Conservation (phyloP, 2,888 invertebrate species). For the Orthonevra nobilis region DNA sequence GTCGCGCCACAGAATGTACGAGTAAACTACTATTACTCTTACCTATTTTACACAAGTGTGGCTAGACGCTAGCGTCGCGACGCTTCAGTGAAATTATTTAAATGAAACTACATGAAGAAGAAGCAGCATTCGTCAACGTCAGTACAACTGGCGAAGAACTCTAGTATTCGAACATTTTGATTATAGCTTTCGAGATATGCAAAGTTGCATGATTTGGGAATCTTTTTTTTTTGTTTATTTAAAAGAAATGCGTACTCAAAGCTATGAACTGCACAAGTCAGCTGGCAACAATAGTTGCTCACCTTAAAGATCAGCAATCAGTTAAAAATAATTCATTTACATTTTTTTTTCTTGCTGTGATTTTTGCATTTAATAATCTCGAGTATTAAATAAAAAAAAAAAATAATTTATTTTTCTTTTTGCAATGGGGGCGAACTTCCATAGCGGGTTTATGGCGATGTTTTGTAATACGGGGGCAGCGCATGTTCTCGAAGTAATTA, state of each 20-base stretch:
- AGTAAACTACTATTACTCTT: no score
- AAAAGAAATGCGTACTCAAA: not conserved
- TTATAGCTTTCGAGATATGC: no score
- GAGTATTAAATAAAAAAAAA: slow-evolving; percentile 18
- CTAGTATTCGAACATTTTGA: slow-evolving; percentile 6
- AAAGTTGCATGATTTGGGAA: no score
- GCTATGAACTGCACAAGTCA: slow-evolving; percentile 1
- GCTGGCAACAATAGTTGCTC: slow-evolving; percentile 42
- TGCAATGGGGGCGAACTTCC: slow-evolving; percentile 52
- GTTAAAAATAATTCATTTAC: no score
- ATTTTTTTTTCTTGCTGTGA: slow-evolving; percentile 48
- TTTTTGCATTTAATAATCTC: slow-evolving; percentile 36
- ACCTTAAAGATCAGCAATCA: slow-evolving; percentile 63
- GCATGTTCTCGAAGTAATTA: slow-evolving; percentile 26
- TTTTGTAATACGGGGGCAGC: slow-evolving; percentile 34
- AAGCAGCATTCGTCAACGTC: slow-evolving; percentile 36
- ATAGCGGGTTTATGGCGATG: slow-evolving; percentile 24
- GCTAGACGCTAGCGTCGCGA: slow-evolving; percentile 27
- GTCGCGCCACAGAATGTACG: slow-evolving; percentile 20
- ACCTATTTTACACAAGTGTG: slow-evolving; percentile 4
- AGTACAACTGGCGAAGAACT: slow-evolving; percentile 2
- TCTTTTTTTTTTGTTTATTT: slow-evolving; percentile 3
- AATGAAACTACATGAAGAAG: slow-evolving; percentile 21
- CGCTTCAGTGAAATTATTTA: slow-evolving; percentile 34
- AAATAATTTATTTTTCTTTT: not conserved